Conservation (phyloP, 2,113 vertebrate genomes). For the Vombatus ursinus region DNA sequence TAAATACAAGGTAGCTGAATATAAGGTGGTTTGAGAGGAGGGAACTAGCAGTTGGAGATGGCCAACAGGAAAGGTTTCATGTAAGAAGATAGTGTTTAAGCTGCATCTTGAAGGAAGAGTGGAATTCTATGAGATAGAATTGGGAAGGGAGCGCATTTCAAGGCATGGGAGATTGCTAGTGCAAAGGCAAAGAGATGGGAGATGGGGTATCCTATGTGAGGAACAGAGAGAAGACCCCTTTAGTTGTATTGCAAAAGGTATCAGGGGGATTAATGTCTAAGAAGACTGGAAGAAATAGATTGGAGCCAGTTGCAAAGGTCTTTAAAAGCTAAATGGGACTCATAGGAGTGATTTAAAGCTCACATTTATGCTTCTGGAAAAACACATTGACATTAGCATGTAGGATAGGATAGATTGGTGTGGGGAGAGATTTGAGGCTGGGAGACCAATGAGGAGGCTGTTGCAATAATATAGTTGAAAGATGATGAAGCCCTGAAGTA, state of each 20-base stretch:
- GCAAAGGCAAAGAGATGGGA: neutral
- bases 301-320: neutral
- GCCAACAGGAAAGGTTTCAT: neutral
- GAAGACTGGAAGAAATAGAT: neutral
- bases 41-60: neutral
- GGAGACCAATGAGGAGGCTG: neutral
- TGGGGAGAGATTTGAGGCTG: neutral
- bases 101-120: neutral
- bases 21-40: neutral
- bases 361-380: neutral
- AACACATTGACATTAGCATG: neutral
- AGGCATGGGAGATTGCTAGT: neutral
- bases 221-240: neutral
- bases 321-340: neutral
- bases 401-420: neutral
- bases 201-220: too few relatives aligned
- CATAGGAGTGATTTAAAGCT: neutral
- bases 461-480: neutral
- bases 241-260: neutral
- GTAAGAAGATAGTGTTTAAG: neutral
- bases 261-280: neutral
- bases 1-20: neutral
- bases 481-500: neutral
- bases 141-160: too few relatives aligned
- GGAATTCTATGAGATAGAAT: neutral